Evolutionary conservation across 1,140 invertebrate species (phyloP), one percentile per base, ranked within the genome.

Genomic region (Dendroctonus valens): DNA sequence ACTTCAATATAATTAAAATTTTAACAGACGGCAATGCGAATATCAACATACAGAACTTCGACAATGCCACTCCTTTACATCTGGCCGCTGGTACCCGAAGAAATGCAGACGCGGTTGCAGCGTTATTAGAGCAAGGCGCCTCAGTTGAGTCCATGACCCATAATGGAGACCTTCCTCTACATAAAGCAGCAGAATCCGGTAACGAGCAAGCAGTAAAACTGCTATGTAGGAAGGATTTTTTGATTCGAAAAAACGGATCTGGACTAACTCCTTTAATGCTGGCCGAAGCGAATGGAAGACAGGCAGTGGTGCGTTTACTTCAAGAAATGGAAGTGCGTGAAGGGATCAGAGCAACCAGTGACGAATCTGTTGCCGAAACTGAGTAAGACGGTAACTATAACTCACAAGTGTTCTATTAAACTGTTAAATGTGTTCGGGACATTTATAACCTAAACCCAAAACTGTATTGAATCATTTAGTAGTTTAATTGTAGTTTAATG

Each of bases 41-140:
- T 50, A 53, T 73, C 5, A 59, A 73, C 62, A 15, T 40, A 15
- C 41, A 57, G 38, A 68, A 73, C 39, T 26, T 37, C 6, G 72
- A 73, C 52, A 64, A 65, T 40, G 72, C 70, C 55, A 72, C 72
- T 40, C 64, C 72, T 26, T 42, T 73, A 40, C 70, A 73, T 52
- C 39, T 69, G 7, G 72, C 72, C 6, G 67, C 72, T 12, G 44
- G 14, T 11, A 42, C 46, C 8, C 59, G 59, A 50, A 37, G 8
- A 11, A 68, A 58, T 41, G 39, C 7, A n/a, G 59, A 65, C 7
- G 8, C 70, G 7, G 49, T 71, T 3, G 59, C 65, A 37, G 38
- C 68, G 7, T 54, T 73, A 42, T 26, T 73, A 8, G 65, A 67
- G 48, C 50, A 68, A 14, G 57, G 57, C n/a, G 69, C 70, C 0